Base-by-base conservation (phyloP, 1,140 invertebrate species). In the Pseudomyrmex concolor region DNA sequence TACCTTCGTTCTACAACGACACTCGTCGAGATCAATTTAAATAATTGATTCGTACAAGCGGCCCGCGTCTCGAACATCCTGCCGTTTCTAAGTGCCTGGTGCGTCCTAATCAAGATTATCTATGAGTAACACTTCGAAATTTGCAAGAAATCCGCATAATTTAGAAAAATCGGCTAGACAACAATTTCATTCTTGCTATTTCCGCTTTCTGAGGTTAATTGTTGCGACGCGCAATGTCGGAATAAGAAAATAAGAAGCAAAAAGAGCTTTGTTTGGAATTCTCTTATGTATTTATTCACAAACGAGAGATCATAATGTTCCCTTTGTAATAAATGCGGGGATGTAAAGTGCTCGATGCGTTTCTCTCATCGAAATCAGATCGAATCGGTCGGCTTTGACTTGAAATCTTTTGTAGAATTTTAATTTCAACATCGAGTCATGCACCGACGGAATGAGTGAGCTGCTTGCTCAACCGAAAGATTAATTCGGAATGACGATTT, bases 41-140 rank as follows among this genome's bases (percentile, higher is more conserved):
- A 87, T 87, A 87, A 87, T 87, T 87, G 86, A 87, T 87, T 86
- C 72, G 66, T 70, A 78, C 68, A 86, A 87, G 86, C 67, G 86
- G 71, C 80, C 76, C 50, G 84, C 34, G 76, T 84, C 84, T 45
- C 74, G 64, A 12, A 76, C 82, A 76, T 78, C 74, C 59, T 22
- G 19, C 67, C 54, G 54, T 67, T 77, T 71, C 57, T 80, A 80
- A 80, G 66, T 80, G 19, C 76, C 66, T 71, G 13, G 76, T 50
- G 66, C 66, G 17, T 34, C 43, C 66, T 80, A 80, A 80, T 80
- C 76, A 71, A 80, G 64, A 25, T 50, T 71, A 60, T 80, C 54
- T 48, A 17, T 60, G 54, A 80, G 66, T 48, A 45, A 51, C 15
- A 59, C 54, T 78, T 34, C 1, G 12, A 34, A 55, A 50, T 59